Conservation (phyloP, 2,797 vertebrate genomes). For the Myiotriccus ornatus region DNA sequence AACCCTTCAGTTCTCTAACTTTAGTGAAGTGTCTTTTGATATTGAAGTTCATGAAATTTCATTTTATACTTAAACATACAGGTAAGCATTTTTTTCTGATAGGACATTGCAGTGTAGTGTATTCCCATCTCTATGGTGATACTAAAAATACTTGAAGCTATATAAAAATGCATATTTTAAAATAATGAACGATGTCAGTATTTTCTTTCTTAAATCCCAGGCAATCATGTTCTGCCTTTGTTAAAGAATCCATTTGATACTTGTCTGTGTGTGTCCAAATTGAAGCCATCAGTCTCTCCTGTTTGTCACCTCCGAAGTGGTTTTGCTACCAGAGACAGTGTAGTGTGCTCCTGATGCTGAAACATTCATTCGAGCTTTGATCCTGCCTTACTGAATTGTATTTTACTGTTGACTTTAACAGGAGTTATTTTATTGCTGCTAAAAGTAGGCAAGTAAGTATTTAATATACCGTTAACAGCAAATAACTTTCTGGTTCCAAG, state of each 20-base stretch:
- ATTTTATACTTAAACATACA: not conserved
- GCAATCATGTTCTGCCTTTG: not conserved
- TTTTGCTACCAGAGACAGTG: not conserved
- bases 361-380: not conserved
- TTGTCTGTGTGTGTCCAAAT: not conserved
- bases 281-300: constrained; percentile 30
- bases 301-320: constrained; percentile 5
- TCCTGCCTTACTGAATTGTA: not conserved
- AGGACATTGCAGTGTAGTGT: not conserved
- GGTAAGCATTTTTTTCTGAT: not conserved
- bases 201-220: not conserved
- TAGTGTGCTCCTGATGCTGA: not conserved
- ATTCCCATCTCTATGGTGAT: not conserved
- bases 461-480: not conserved
- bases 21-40: not conserved
- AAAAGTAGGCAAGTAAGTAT: not conserved
- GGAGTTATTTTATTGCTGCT: not conserved
- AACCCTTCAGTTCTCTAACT: not conserved
- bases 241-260: not conserved
- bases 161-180: not conserved
- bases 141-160: not conserved
- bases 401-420: not conserved
- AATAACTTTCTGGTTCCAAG: not conserved
- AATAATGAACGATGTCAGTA: not conserved
- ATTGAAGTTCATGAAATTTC: not conserved